These are phyloP conservation scores for Tetramorium parvispinum DNA, from an alignment of 1,140 invertebrate species.

Conservation along the genomic window DNA sequence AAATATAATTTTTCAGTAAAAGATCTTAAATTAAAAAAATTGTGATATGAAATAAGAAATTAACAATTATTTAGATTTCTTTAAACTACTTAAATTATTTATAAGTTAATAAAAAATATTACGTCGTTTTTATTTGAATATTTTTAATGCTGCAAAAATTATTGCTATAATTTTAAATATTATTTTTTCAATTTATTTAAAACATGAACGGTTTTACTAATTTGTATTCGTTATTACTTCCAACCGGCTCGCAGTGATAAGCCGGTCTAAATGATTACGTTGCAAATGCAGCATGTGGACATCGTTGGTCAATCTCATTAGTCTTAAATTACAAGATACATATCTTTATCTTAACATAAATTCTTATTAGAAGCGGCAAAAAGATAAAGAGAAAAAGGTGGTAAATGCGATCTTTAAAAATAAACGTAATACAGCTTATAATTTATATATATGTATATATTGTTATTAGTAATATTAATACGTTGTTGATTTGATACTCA, in stretches of 20 bases:
- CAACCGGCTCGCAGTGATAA: neutral
- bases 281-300: neutral
- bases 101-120: neutral
- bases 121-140: neutral
- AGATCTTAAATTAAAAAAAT: neutral
- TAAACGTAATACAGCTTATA: neutral
- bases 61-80: neutral
- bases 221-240: neutral
- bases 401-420: neutral
- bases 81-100: neutral
- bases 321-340: neutral
- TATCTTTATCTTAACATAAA: slow-evolving; percentile 1
- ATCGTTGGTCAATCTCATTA: neutral
- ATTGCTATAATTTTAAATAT: neutral
- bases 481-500: neutral
- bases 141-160: neutral
- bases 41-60: neutral
- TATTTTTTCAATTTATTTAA: neutral
- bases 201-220: neutral
- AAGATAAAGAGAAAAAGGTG: neutral
- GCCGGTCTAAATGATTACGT: slow-evolving; percentile 10
- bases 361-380: neutral
- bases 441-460: neutral
- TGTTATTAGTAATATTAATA: neutral
- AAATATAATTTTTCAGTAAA: neutral